A percentile compares a stretch with the other conserved stretches of the same genome.
These are phyloP conservation scores for Dorcus parallelipipedus DNA, from an alignment of 2,888 invertebrate species.

Conservation along the genomic window DNA sequence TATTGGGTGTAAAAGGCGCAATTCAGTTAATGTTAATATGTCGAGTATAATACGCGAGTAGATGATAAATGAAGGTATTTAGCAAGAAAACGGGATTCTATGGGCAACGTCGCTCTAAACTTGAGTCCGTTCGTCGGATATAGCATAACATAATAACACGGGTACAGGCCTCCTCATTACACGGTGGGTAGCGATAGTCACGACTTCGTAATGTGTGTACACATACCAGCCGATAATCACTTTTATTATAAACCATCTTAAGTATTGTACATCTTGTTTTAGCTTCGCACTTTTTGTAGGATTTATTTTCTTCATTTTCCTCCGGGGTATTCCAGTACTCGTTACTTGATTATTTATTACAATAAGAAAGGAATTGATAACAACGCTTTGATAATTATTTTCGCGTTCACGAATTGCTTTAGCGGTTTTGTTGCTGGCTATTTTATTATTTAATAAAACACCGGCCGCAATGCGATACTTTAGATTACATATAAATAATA, in stretches of 20 bases:
- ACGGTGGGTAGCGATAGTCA: conserved; percentile 50
- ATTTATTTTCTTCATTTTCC: conserved; percentile 25
- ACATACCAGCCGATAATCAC: conserved; percentile 48
- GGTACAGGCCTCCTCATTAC: conserved; percentile 47
- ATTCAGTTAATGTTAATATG: conserved; percentile 1
- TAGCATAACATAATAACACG: conserved; percentile 28
- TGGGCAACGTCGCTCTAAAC: background rate
- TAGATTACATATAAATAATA: no score
- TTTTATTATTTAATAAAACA: no score
- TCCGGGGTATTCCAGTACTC: conserved; percentile 19
- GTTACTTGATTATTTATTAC: conserved; percentile 26
- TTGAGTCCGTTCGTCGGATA: conserved; percentile 21
- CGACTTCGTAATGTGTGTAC: conserved; percentile 49
- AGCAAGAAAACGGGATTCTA: background rate
- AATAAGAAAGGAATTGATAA: conserved; percentile 19
- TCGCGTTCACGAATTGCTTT: conserved; percentile 7
- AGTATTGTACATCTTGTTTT: conserved; percentile 46
- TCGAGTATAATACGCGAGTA: background rate
- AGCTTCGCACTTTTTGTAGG: conserved; percentile 40
- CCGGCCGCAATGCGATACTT: no score
- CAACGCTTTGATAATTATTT: conserved; percentile 18
- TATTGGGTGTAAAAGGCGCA: conserved; percentile 1
- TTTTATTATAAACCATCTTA: conserved; percentile 46
- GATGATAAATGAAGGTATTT: conserved; percentile 3
- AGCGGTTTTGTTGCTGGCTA: background rate